These are phyloP conservation scores for Ridgeia piscesae DNA, from an alignment of 1,140 invertebrate species.

Conservation along the genomic window DNA sequence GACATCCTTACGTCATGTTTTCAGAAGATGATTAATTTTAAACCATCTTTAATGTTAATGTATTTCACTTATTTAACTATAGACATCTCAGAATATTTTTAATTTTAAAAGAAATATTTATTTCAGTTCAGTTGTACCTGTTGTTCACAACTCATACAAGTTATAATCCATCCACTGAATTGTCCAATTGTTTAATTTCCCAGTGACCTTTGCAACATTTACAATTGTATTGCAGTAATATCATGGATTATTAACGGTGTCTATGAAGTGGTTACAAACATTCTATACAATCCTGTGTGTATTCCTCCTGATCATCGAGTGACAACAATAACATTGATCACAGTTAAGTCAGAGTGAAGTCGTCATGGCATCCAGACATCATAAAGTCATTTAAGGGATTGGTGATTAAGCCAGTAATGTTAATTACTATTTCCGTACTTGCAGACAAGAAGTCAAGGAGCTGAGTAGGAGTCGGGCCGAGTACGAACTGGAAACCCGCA, in stretches of 20 bases:
- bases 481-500: conserved; percentile 38
- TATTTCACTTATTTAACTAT: background rate
- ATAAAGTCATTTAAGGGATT: background rate
- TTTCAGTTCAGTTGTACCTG: background rate
- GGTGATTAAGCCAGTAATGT: background rate
- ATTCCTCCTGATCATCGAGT: background rate
- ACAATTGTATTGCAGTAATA: background rate
- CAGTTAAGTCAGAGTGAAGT: too few species aligned
- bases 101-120: too few species aligned
- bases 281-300: background rate
- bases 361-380: background rate
- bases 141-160: background rate
- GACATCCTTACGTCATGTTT: background rate
- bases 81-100: background rate
- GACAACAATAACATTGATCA: background rate
- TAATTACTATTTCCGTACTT: conserved; percentile 3
- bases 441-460: background rate
- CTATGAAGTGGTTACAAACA: background rate
- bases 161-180: background rate
- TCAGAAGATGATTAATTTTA: background rate
- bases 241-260: background rate
- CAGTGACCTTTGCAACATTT: too few species aligned
- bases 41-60: background rate
- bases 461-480: conserved; percentile 34
- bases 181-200: background rate